phyloP scores from a whole-genome alignment of 2,888 invertebrate species.

The Liopterus haemorrhoidalis region DNA sequence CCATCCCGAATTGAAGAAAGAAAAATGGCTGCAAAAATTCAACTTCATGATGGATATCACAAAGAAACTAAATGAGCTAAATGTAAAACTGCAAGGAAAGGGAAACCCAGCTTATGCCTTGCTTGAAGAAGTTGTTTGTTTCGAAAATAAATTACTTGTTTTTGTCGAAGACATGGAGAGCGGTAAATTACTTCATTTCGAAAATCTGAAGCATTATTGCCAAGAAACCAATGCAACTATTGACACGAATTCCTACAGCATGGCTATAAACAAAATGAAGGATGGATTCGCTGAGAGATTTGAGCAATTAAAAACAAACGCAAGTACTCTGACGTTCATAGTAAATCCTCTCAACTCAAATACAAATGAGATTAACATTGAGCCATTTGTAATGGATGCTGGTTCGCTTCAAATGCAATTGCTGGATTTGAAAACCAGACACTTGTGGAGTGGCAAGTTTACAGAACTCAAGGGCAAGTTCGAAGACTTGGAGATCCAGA shows the following conservation, averaged over 20 bases:
- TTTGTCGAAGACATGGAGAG: constrained; percentile 31
- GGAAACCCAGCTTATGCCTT: constrained; percentile 32
- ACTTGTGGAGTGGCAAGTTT: constrained; percentile 35
- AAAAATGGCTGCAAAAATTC: constrained; percentile 35
- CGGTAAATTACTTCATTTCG: constrained; percentile 27
- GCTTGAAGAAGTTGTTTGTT: constrained; percentile 31
- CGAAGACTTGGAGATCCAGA: constrained; percentile 35
- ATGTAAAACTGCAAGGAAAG: constrained; percentile 37
- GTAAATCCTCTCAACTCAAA: constrained; percentile 34
- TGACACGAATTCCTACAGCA: constrained; percentile 26
- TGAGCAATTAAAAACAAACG: constrained; percentile 31
- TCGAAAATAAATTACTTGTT: constrained; percentile 33
- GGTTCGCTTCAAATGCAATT: constrained; percentile 33
- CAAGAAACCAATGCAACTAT: constrained; percentile 27
- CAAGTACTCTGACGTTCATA: constrained; percentile 30
- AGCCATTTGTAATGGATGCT: constrained; percentile 33
- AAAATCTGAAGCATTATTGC: constrained; percentile 26
- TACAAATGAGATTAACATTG: constrained; percentile 31
- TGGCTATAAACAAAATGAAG: constrained; percentile 25
- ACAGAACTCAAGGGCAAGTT: constrained; percentile 32
- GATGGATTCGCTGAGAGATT: constrained; percentile 31
- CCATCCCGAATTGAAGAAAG: constrained; percentile 35
- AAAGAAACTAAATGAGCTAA: constrained; percentile 37
- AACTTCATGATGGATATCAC: constrained; percentile 37
- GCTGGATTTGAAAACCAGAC: constrained; percentile 35